Conservation (phyloP, 2,888 invertebrate species). For the Phorcus lineatus region DNA sequence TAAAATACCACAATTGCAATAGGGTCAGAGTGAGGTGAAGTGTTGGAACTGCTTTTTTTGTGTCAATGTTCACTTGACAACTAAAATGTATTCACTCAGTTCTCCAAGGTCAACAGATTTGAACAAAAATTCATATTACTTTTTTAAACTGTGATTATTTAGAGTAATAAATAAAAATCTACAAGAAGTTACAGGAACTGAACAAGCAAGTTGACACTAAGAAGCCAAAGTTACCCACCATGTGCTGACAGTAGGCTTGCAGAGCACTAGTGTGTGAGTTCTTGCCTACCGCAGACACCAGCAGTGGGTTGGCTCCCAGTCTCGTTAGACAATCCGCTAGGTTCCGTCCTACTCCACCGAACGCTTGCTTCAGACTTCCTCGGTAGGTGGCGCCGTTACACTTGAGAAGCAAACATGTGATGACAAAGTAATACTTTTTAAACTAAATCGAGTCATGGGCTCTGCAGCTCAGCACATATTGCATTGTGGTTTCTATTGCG, state of each 20-base stretch:
- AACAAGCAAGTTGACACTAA: background rate
- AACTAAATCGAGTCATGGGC: no score
- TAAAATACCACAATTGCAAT: no score
- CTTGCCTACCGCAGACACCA: slow-evolving; percentile 87
- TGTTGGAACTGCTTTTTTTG: no score
- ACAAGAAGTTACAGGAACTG: background rate
- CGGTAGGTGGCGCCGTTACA: slow-evolving; percentile 69
- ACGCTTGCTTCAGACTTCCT: slow-evolving; percentile 65
- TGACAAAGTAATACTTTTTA: no score
- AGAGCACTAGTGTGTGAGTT: slow-evolving; percentile 78
- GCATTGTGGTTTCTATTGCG: no score
- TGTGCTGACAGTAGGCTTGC: slow-evolving; percentile 64
- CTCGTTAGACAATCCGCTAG: slow-evolving; percentile 89
- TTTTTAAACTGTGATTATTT: no score
- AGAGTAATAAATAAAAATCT: background rate
- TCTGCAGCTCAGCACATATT: no score
- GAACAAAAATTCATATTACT: no score
- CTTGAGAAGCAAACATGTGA: slow-evolving; percentile 40
- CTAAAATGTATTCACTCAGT: no score
- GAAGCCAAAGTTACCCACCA: slow-evolving; percentile 59
- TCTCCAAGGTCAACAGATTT: no score
- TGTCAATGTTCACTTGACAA: no score
- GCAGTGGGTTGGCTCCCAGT: slow-evolving; percentile 80
- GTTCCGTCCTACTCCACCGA: slow-evolving; percentile 94
- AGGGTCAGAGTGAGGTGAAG: no score